Percentiles rank a stretch among this genome's conserved stretches.
Conservation (phyloP, 2,797 vertebrate species). For the Echiichthys vipera region DNA sequence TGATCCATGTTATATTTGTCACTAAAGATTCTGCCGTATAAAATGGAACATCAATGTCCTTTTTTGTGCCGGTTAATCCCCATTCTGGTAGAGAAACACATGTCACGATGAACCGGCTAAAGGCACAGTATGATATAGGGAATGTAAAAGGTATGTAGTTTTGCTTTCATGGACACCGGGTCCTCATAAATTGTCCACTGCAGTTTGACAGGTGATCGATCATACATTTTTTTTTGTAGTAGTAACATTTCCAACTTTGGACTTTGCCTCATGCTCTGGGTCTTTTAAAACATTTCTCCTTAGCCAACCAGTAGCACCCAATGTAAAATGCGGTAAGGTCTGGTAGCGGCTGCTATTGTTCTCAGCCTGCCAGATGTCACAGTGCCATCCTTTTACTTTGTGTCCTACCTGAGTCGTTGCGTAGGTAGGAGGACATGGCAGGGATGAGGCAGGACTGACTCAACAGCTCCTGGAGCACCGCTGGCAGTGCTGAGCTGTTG, state of each 20-base stretch:
- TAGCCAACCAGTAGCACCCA: not conserved
- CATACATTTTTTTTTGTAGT: too few species aligned
- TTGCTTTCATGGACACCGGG: too few species aligned
- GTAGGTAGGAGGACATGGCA: conserved; percentile 98
- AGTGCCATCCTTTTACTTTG: not conserved
- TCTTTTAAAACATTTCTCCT: not conserved
- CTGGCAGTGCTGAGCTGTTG: conserved; percentile 92
- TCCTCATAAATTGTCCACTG: too few species aligned
- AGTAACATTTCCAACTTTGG: too few species aligned
- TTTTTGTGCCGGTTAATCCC: not conserved
- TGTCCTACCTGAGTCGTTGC: conserved; percentile 94
- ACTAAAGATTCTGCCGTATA: not conserved
- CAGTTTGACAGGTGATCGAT: too few species aligned
- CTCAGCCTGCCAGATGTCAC: not conserved
- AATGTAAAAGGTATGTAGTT: too few species aligned
- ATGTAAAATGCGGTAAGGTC: not conserved
- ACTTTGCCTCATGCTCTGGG: too few species aligned
- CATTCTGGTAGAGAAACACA: not conserved
- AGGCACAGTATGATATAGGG: not conserved
- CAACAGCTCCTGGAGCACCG: conserved; percentile 93
- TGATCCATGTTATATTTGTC: not conserved
- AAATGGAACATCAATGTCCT: too few species aligned
- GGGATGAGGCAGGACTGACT: conserved; percentile 98
- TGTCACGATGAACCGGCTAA: not conserved
- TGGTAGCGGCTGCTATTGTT: not conserved